Base-by-base conservation (phyloP, 2,113 vertebrate genomes). In the Brachypodius melanocephalos region DNA sequence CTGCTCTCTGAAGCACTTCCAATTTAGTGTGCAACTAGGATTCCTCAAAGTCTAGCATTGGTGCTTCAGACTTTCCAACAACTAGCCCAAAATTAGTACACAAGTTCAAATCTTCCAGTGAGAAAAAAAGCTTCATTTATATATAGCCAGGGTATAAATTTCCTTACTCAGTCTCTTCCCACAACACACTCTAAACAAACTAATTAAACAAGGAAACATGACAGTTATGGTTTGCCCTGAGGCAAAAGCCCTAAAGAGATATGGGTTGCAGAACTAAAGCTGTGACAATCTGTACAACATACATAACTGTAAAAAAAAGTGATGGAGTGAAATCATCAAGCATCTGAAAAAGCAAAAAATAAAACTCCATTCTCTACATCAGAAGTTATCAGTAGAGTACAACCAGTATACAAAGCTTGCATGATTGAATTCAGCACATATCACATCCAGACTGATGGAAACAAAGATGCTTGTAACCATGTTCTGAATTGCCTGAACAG, bases 201-300 rank as follows among this genome's bases (percentile, higher is more conserved):
- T 91, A 92, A 72, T 75, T 88, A 81, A 96, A 90, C 34, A 92
- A 31, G 63, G 36, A 92, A 94, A 93, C 8, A 12, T 94, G 88
- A 88, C 72, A 91, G 55, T 48, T 52, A 88, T 26, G 75, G 19
- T 80, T 95, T 88, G 59, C 66, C 90, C 74, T 71, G 32, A 95
- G 73, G 91, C 57, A 93, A 92, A 80, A 87, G 51, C 67, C 82
- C 80, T 62, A 75, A 91, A 71, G 67, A 93, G 20, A 77, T 28
- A 85, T 0, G 22, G 19, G 54, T 66, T 95, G 46, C 87, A 96
- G 84, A 85, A 67, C 24, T 83, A 77, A 96, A 95, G 66, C 68
- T 79, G 43, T 68, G 57, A 85, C 51, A 66, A 83, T 90, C 51
- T 90, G 46, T 81, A 84, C 36, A 94, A 95, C 49, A 42, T 26